phyloP scores from a whole-genome alignment of 37 sponge, comb jelly and placozoan species.

The Theonella swinhoei region DNA sequence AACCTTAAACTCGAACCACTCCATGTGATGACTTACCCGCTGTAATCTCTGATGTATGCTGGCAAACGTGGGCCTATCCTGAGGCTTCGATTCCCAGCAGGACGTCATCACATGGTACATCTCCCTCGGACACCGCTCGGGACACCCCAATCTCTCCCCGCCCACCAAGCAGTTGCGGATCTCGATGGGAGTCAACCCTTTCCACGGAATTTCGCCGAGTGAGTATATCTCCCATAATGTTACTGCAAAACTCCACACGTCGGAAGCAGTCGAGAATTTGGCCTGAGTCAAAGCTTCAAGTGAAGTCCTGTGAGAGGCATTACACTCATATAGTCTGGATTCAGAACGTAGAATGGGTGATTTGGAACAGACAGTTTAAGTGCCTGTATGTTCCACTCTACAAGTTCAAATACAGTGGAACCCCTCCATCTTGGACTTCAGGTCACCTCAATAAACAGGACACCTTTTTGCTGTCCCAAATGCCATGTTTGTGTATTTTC shows the following conservation, averaged over 20 bases:
- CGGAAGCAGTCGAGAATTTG: constrained; percentile 68
- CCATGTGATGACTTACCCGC: too few relatives aligned
- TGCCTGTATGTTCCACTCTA: too few relatives aligned
- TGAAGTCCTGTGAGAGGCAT: constrained; percentile 46
- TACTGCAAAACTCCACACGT: constrained; percentile 83
- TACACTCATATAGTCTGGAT: too few relatives aligned
- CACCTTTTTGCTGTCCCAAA: too few relatives aligned
- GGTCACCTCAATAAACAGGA: too few relatives aligned
- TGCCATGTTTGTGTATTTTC: too few relatives aligned
- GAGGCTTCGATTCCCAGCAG: constrained; percentile 49
- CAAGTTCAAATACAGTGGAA: too few relatives aligned
- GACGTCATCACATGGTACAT: constrained; percentile 34
- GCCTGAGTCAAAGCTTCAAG: constrained; percentile 54
- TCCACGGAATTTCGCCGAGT: constrained; percentile 52
- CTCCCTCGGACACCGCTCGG: constrained; percentile 39
- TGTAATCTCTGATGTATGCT: constrained; percentile 9
- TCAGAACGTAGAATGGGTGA: too few relatives aligned
- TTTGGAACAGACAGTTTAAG: too few relatives aligned
- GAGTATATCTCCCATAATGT: constrained; percentile 77
- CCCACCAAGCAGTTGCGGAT: constrained; percentile 18
- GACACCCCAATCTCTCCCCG: constrained; percentile 43
- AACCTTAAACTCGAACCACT: too few relatives aligned
- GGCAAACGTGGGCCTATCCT: constrained; percentile 49
- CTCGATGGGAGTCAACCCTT: constrained; percentile 48
- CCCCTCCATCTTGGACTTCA: too few relatives aligned